Base-by-base conservation (phyloP, 2,113 vertebrate species). In the Pachypanchax playfairii region DNA sequence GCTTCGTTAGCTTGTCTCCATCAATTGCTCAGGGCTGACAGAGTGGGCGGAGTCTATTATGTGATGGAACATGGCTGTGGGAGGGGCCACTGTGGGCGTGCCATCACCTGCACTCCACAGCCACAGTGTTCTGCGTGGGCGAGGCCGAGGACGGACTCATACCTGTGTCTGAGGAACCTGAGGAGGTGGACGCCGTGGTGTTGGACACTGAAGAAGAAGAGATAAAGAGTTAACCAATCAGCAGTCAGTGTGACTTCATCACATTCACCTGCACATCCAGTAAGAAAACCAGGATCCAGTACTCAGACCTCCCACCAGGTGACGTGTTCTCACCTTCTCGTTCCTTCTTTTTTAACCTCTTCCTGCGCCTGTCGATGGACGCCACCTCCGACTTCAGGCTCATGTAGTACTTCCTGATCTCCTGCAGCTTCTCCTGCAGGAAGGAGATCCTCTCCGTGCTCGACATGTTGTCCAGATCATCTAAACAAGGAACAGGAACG, bases 41-140 rank as follows among this genome's bases (percentile, higher is more conserved):
- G 47, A 29, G 41, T 17, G 53, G 61, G 57, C n/a, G 36, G 31
- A 58, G 50, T 41, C 46, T 53, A 65, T 36, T 73, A 63, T 66
- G 70, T 71, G 80, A 87, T 56, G 88, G 84, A 90, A 85, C 84
- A 86, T 85, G 62, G 81, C 85, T 31, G 88, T 88, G 85, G 85
- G 91, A 79, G 90, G 90, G 90, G 90, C 88, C 11, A 10, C n/a
- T 6, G 59, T 59, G 85, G 84, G 85, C 26, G 73, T 88, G 75
- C 88, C 89, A 98, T 99, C 97, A 99, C 97, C 97, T 99, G 93
- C 97, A 98, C 75, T 99, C 97, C 28, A 99, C 95, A 24, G 95
- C 96, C 41, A 99, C 94, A 35, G 94, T 94, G 33, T 94, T 98
- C 85, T 98, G 97, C 29, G 95, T 90, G 65, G 97, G 97, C 63